These are phyloP conservation scores for Pachyramphus minor DNA, from an alignment of 2,113 vertebrate species.

Conservation along the genomic window DNA sequence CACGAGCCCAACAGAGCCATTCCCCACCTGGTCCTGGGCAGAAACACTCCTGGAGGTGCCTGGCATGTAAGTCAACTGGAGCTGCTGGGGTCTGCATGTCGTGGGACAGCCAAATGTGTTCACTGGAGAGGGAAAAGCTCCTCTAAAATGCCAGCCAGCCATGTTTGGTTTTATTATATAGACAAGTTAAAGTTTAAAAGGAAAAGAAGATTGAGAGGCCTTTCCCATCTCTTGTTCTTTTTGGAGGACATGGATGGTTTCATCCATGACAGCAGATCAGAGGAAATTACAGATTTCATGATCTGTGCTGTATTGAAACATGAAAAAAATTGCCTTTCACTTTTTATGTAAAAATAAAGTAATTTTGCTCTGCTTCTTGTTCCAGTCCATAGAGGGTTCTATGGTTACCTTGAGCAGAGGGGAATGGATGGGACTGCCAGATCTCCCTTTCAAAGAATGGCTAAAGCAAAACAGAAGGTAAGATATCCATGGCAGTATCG, in stretches of 20 bases:
- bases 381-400: constrained; percentile 80
- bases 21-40: constrained; percentile 80
- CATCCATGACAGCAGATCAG: background rate
- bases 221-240: background rate
- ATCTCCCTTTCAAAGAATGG: constrained; percentile 80
- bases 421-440: constrained; percentile 85
- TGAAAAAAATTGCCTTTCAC: background rate
- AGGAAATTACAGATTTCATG: background rate
- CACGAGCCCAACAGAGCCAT: constrained; percentile 51
- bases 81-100: background rate
- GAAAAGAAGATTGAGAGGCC: background rate
- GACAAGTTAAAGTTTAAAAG: background rate
- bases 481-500: background rate
- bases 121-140: background rate
- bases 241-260: background rate
- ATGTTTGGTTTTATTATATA: background rate
- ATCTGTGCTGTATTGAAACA: background rate
- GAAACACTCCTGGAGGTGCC: constrained; percentile 75
- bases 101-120: background rate
- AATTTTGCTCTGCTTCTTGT: background rate
- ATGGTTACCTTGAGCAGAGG: constrained; percentile 82
- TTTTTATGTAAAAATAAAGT: background rate
- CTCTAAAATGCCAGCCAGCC: background rate
- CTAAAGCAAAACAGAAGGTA: constrained; percentile 75
- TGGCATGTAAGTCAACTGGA: constrained; percentile 76